Percentiles rank a stretch among this genome's conserved stretches.
Conservation (phyloP, 2,888 invertebrate genomes). For the Meloe dianella region DNA sequence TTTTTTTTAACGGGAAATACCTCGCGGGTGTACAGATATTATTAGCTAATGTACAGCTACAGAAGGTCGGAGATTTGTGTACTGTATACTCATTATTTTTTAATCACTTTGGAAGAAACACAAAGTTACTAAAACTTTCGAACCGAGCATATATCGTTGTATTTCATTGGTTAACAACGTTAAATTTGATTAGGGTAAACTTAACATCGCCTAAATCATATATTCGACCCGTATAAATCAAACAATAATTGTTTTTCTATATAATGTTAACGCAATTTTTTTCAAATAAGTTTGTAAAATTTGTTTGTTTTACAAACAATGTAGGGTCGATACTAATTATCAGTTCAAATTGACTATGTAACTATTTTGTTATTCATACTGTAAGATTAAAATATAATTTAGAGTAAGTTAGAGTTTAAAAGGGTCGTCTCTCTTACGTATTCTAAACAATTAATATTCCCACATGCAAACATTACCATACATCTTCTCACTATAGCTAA, state of each 20-base stretch:
- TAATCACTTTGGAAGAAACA: too few species aligned
- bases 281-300: not conserved
- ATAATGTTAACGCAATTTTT: not conserved
- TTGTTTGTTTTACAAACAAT: not conserved
- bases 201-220: not conserved
- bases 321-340: too few species aligned
- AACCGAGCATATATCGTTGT: not conserved
- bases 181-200: not conserved
- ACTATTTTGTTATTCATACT: not conserved
- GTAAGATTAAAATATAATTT: not conserved
- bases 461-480: constrained; percentile 32
- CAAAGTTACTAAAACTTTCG: too few species aligned
- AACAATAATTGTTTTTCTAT: not conserved
- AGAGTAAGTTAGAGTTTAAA: not conserved
- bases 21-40: too few species aligned
- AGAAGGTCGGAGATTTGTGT: too few species aligned
- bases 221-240: not conserved
- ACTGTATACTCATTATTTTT: too few species aligned
- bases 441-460: constrained; percentile 32
- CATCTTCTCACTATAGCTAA: constrained; percentile 27
- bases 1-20: too few species aligned
- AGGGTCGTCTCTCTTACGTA: not conserved
- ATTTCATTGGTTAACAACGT: not conserved
- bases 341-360: not conserved
- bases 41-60: too few species aligned